These are phyloP conservation scores for Lophura nycthemera DNA, from an alignment of 2,113 vertebrate species.

Conservation along the genomic window DNA sequence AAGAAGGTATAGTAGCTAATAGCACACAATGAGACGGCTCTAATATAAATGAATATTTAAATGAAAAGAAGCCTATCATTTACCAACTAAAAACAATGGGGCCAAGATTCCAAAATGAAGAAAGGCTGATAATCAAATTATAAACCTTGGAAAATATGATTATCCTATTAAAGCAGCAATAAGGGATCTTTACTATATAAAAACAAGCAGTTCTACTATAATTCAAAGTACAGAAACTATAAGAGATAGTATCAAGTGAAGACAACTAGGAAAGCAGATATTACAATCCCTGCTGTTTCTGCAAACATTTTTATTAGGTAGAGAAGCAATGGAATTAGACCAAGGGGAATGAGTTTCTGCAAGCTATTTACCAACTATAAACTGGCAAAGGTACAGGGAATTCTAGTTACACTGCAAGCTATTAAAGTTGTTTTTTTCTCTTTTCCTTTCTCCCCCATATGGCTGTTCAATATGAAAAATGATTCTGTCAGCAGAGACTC, in stretches of 20 bases:
- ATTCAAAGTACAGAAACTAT: neutral
- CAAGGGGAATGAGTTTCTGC: slow-evolving; percentile 23
- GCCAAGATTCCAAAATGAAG: neutral
- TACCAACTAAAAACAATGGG: neutral
- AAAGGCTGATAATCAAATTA: neutral
- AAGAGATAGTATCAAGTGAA: neutral
- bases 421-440: slow-evolving; percentile 30
- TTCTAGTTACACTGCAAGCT: slow-evolving; percentile 46
- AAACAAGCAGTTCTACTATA: neutral
- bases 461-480: slow-evolving; percentile 58
- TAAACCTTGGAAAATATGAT: neutral
- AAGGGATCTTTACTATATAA: neutral
- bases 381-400: slow-evolving; percentile 32
- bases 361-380: slow-evolving; percentile 32
- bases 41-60: neutral
- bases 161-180: neutral
- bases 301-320: neutral
- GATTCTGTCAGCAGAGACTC: slow-evolving; percentile 15
- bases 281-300: neutral
- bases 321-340: slow-evolving; percentile 20
- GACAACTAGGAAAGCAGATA: neutral
- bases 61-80: neutral
- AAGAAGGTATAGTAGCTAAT: neutral
- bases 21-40: neutral
- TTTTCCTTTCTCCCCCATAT: slow-evolving; percentile 16